A percentile compares a stretch with the other conserved stretches of the same genome.
Conservation (phyloP, 2,113 vertebrate genomes). For the Thunnus thynnus region DNA sequence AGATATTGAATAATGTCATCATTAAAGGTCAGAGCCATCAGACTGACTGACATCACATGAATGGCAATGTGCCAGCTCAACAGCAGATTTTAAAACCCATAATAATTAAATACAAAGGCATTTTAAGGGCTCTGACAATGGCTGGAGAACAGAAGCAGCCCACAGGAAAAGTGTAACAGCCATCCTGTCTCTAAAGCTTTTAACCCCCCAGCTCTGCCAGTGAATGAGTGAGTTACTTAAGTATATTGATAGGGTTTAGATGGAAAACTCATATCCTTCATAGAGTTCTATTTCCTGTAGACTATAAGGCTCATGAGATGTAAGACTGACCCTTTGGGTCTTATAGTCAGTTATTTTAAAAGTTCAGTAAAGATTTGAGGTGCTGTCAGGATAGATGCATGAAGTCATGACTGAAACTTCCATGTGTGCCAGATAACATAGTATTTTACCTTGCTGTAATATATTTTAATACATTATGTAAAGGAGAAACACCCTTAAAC, state of each 20-base stretch:
- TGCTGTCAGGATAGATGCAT: not conserved
- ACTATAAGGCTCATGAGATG: not conserved
- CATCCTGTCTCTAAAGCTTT: slow-evolving; percentile 72
- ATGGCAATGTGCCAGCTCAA: slow-evolving; percentile 65
- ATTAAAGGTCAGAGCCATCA: slow-evolving; percentile 78
- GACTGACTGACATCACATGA: slow-evolving; percentile 71
- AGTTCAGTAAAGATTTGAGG: slow-evolving; percentile 2
- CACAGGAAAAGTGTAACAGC: slow-evolving; percentile 56
- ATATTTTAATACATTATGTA: too few species aligned
- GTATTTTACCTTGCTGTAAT: too few species aligned
- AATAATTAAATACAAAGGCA: slow-evolving; percentile 76
- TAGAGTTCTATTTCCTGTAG: slow-evolving; percentile 31
- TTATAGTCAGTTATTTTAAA: slow-evolving; percentile 22
- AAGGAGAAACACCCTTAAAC: too few species aligned
- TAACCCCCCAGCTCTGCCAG: slow-evolving; percentile 58
- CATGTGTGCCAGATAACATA: not conserved
- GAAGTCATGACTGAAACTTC: not conserved
- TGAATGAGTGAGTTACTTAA: slow-evolving; percentile 32
- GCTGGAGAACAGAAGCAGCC: slow-evolving; percentile 49
- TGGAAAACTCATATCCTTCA: slow-evolving; percentile 48
- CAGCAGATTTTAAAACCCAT: slow-evolving; percentile 67
- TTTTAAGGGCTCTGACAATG: slow-evolving; percentile 58
- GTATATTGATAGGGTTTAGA: slow-evolving; percentile 47
- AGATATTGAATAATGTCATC: slow-evolving; percentile 72
- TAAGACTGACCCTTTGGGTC: not conserved